Base-by-base conservation (phyloP, 2,113 vertebrate species). In the Gallinago media region DNA sequence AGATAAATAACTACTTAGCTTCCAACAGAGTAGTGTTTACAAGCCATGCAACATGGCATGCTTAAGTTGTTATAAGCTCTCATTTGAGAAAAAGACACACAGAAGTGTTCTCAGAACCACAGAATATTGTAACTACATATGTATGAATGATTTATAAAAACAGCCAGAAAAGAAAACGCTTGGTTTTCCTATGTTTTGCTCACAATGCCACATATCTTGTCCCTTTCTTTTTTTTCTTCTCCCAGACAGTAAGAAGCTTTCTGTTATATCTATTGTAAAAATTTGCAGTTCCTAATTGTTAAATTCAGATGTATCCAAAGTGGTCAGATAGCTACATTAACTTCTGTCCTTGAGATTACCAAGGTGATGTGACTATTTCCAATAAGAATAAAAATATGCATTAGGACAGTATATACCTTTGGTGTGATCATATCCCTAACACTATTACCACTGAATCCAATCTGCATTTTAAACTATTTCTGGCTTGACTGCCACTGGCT, bases 381-480 rank as follows among this genome's bases (percentile, higher is more conserved):
- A 56, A 15, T 20, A 88, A 88, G 9, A 67, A 67, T 26, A 74
- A 71, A 84, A 87, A 58, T 38, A 68, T 8, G 2, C 42, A 42
- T 73, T 56, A 74, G 7, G 19, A 61, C 31, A 67, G 22, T 50
- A 36, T 4, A 6, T 58, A 78, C 8, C n/a, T 67, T 70, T 22
- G 32, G 11, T 22, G 25, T 77, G 31, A 66, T 74, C 55, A 47
- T 31, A 58, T 63, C 32, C 25, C 19, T 66, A 67, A 47, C 9
- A 26, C 3, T 68, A 44, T 80, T 83, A 83, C 25, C 16, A 77
- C 13, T 40, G 46, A 58, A 77, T 91, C 17, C 27, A 89, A 50
- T 84, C 55, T 71, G 17, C 34, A 74, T 89, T 94, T 94, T 89
- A 92, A 92, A 80, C 38, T 78, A 66, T 54, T 89, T 73, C 42